Conservation (phyloP, 2,888 invertebrate species). For the Polydrusus tereticollis region DNA sequence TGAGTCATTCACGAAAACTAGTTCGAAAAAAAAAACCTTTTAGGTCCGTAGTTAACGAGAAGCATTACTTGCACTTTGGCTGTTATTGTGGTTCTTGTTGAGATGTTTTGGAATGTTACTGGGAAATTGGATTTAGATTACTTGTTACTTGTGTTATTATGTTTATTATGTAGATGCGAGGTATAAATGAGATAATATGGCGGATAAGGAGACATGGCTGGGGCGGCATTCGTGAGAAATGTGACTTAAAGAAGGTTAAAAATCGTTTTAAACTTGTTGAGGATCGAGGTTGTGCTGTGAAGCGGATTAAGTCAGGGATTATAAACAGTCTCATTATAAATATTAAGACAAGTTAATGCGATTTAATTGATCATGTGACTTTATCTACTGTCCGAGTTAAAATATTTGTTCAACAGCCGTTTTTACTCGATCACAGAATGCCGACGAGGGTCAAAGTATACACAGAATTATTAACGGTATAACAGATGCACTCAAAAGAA, state of each 20-base stretch:
- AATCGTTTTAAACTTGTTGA: slow-evolving; percentile 7
- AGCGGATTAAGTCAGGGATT: slow-evolving; percentile 9
- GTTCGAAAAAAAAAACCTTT: slow-evolving; percentile 5
- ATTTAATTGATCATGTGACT: too few relatives aligned
- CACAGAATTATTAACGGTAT: too few relatives aligned
- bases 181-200: slow-evolving; percentile 28
- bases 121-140: slow-evolving; percentile 41
- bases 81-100: slow-evolving; percentile 15
- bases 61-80: slow-evolving; percentile 33
- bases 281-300: neutral
- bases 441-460: too few relatives aligned
- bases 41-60: slow-evolving; percentile 26
- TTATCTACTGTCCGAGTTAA: too few relatives aligned
- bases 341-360: neutral
- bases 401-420: too few relatives aligned
- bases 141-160: slow-evolving; percentile 35
- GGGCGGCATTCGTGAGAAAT: slow-evolving; percentile 32
- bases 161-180: slow-evolving; percentile 38
- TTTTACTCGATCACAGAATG: too few relatives aligned
- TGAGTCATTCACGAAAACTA: slow-evolving; percentile 24
- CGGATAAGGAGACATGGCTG: slow-evolving; percentile 32
- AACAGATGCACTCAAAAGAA: too few relatives aligned
- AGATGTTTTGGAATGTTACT: slow-evolving; percentile 31
- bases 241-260: slow-evolving; percentile 19
- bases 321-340: neutral